phyloP scores from a whole-genome alignment of 2,113 vertebrate species.

The Emydocephalus ijimae region DNA sequence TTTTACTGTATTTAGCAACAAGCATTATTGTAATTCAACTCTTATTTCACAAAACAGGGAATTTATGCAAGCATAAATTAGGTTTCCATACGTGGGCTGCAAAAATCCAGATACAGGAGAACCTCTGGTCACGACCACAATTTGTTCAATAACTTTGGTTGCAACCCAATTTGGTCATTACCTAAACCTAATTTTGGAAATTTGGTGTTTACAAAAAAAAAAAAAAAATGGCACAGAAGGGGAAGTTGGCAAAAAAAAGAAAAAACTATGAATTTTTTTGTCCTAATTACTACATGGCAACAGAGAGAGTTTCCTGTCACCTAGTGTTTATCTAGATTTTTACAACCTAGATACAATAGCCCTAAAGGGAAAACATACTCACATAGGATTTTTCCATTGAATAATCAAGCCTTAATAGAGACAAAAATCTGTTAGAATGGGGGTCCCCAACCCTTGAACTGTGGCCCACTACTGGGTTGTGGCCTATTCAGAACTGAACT shows the following conservation, averaged over 20 bases:
- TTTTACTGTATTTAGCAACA: constrained; percentile 14
- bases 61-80: background rate
- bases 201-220: no score
- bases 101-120: background rate
- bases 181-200: no score
- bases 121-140: no score
- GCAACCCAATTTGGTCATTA: no score
- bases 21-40: constrained; percentile 3
- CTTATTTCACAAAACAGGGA: background rate
- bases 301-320: background rate
- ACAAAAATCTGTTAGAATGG: no score
- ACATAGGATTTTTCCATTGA: background rate
- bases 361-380: background rate
- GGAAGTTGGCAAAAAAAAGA: no score
- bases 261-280: no score
- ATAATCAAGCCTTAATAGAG: background rate
- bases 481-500: no score
- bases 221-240: no score
- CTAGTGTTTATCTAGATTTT: background rate
- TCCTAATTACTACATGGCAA: background rate
- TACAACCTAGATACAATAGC: background rate
- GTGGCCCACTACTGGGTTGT: no score
- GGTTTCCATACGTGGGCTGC: background rate
- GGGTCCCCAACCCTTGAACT: no score
- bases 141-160: no score